Evolutionary conservation across 2,113 vertebrate genomes (phyloP).

Genomic region (Microcebus tavaratra): DNA sequence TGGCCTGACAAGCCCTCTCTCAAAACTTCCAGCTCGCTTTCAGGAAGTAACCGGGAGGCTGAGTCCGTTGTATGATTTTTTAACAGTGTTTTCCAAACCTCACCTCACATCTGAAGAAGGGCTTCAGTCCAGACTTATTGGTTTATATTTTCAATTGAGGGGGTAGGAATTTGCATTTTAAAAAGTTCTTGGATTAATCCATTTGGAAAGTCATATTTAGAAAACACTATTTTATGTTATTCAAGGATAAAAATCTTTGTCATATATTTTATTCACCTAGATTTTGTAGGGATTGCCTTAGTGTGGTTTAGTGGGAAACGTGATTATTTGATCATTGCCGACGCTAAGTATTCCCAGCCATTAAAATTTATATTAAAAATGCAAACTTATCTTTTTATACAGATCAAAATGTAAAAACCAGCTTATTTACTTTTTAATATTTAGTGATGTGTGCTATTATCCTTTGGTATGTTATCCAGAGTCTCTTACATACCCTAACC

Average conservation of each 20-base stretch:
- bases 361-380: not conserved
- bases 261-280: not conserved
- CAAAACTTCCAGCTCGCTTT: constrained; percentile 10
- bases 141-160: not conserved
- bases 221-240: not conserved
- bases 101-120: not conserved
- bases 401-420: not conserved
- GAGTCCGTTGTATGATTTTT: not conserved
- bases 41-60: not conserved
- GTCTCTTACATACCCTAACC: not conserved
- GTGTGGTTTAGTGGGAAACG: not conserved
- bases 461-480: not conserved
- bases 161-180: not conserved
- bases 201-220: not conserved
- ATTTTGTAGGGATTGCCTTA: not conserved
- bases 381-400: not conserved
- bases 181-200: not conserved
- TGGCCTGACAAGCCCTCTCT: constrained; percentile 51
- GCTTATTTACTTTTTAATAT: not conserved
- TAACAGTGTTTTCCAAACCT: not conserved
- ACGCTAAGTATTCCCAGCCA: not conserved
- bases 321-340: not conserved
- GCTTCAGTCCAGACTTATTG: not conserved
- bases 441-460: not conserved
- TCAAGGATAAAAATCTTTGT: not conserved